Percentiles rank a stretch among this genome's conserved stretches.
Conservation (phyloP, 2,888 invertebrate genomes). For the Epicampocera succincta region DNA sequence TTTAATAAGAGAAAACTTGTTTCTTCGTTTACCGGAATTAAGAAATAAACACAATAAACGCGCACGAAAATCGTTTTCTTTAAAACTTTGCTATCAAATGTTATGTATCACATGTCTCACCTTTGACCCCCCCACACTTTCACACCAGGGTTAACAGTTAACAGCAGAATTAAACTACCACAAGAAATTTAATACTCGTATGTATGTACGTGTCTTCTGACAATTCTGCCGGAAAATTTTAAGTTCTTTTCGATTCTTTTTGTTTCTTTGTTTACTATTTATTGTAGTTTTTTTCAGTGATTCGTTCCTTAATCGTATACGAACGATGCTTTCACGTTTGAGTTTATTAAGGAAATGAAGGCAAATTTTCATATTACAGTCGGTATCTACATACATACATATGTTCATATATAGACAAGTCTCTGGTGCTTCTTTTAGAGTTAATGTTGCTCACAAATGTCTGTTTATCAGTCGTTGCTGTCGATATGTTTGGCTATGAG, state of each 20-base stretch:
- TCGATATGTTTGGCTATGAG: conserved; percentile 24
- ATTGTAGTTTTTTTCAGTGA: background rate
- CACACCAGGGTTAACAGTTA: conserved; percentile 33
- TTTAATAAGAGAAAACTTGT: background rate
- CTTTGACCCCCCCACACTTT: conserved; percentile 26
- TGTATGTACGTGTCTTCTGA: conserved; percentile 42
- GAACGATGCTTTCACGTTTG: conserved; percentile 61
- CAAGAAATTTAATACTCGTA: conserved; percentile 36
- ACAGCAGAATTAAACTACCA: background rate
- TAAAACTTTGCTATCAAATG: conserved; percentile 3
- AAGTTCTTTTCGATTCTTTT: no score
- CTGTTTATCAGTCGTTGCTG: conserved; percentile 41
- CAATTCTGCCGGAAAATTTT: conserved; percentile 42
- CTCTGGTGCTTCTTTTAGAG: background rate
- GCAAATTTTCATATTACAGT: conserved; percentile 51
- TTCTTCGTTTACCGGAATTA: background rate
- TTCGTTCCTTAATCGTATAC: conserved; percentile 13
- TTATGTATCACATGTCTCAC: conserved; percentile 11
- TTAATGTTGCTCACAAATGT: conserved; percentile 31
- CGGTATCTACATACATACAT: conserved; percentile 17
- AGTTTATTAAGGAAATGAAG: conserved; percentile 65
- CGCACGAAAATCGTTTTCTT: background rate
- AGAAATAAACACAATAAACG: conserved; percentile 8
- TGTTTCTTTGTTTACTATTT: conserved; percentile 20
- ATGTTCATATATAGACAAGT: conserved; percentile 12